A percentile compares a stretch with the other conserved stretches of the same genome.
Conservation (phyloP, 2,113 vertebrate species). For the Silurus meridionalis region DNA sequence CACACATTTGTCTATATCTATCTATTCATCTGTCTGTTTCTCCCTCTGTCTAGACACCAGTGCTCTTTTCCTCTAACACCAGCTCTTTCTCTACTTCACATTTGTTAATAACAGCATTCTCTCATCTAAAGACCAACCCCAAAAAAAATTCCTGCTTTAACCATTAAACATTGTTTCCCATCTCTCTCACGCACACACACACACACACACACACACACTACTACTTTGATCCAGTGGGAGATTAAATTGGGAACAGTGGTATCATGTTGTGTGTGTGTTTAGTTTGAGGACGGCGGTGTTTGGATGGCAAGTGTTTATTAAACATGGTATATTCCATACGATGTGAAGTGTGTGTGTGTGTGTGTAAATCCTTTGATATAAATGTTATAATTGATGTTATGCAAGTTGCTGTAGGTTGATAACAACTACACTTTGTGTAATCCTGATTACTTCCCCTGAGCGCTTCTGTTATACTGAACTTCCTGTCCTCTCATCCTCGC, state of each 20-base stretch:
- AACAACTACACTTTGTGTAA: neutral
- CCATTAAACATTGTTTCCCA: neutral
- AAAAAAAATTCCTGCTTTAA: too few relatives aligned
- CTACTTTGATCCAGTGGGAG: neutral
- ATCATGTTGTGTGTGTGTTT: neutral
- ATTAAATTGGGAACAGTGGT: neutral
- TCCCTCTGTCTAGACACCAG: neutral
- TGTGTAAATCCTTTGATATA: neutral
- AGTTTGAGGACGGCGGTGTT: too few relatives aligned
- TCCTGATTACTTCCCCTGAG: slow-evolving; percentile 10
- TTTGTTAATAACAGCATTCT: too few relatives aligned
- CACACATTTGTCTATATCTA: too few relatives aligned
- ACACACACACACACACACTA: neutral
- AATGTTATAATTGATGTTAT: neutral
- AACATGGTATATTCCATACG: neutral
- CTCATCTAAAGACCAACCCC: too few relatives aligned
- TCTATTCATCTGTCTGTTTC: neutral
- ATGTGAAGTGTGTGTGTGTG: neutral
- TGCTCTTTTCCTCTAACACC: too few relatives aligned
- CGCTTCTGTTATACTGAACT: slow-evolving; percentile 36
- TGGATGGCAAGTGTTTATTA: neutral
- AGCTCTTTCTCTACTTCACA: neutral
- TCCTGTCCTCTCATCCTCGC: slow-evolving; percentile 33
- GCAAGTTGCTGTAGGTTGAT: neutral
- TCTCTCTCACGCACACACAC: neutral